phyloP scores from a whole-genome alignment of 2,113 vertebrate species.

The Gymnarchus niloticus region DNA sequence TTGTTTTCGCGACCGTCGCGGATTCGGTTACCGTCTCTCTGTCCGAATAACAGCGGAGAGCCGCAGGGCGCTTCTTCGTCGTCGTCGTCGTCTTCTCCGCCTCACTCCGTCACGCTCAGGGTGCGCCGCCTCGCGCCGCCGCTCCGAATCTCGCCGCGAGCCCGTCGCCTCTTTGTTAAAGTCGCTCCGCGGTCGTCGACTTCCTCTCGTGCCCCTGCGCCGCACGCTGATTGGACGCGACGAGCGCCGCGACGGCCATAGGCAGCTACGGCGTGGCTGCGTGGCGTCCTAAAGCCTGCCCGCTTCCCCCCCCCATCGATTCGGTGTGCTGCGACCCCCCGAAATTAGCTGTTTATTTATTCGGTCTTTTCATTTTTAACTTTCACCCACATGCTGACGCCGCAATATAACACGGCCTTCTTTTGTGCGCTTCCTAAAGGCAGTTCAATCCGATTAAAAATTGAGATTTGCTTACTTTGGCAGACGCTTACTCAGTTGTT shows the following conservation, averaged over 20 bases:
- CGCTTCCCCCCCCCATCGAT: neutral
- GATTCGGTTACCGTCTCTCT: neutral
- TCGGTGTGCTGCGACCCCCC: neutral
- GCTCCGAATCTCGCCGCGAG: neutral
- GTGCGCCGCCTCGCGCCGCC: neutral
- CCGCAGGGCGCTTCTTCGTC: neutral
- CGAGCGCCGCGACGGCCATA: neutral
- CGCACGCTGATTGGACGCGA: slow-evolving; percentile 19
- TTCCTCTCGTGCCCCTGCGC: slow-evolving; percentile 13
- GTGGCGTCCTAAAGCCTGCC: slow-evolving; percentile 16
- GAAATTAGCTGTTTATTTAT: neutral
- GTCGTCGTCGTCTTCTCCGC: neutral
- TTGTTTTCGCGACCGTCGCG: neutral
- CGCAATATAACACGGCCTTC: too few relatives aligned
- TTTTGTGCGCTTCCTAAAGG: too few relatives aligned
- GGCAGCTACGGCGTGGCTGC: neutral
- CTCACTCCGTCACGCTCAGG: neutral
- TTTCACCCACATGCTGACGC: neutral
- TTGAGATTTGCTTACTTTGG: too few relatives aligned
- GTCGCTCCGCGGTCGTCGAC: slow-evolving; percentile 8
- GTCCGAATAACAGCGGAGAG: neutral
- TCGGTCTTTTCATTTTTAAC: neutral
- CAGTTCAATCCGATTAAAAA: too few relatives aligned
- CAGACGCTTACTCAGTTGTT: too few relatives aligned
- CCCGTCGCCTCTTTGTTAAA: slow-evolving; percentile 21